Evolutionary conservation across 92 coral and sea anemone species (phyloP).

Genomic region (Zoanthus sansibaricus): DNA sequence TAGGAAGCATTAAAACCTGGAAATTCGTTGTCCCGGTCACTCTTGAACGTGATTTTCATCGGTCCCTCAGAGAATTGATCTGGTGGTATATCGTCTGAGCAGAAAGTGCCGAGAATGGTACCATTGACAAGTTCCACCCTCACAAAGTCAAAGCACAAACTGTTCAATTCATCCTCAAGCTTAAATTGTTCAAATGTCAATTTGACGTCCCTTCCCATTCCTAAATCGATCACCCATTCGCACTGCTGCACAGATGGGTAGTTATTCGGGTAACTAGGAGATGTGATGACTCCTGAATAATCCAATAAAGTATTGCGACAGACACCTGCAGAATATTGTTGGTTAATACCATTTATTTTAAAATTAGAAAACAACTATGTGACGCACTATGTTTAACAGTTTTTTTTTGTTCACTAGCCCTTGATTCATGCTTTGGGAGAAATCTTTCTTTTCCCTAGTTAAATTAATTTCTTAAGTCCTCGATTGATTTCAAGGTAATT

Average conservation of each 20-base stretch:
- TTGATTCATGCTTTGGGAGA: no score
- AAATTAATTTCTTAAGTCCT: no score
- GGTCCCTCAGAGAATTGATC: slow-evolving; percentile 69
- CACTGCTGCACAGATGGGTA: slow-evolving; percentile 64
- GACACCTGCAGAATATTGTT: slow-evolving; percentile 47
- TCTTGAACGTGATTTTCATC: slow-evolving; percentile 69
- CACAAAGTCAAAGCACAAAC: slow-evolving; percentile 72
- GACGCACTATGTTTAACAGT: no score
- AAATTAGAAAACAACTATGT: no score
- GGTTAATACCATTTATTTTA: neutral
- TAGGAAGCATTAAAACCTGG: slow-evolving; percentile 72
- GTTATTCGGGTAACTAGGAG: slow-evolving; percentile 71
- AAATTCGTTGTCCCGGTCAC: slow-evolving; percentile 77
- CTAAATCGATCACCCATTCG: slow-evolving; percentile 76
- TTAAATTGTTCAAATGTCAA: slow-evolving; percentile 67
- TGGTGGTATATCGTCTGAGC: slow-evolving; percentile 68
- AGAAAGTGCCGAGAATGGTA: slow-evolving; percentile 44
- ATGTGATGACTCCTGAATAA: slow-evolving; percentile 62
- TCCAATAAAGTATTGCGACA: slow-evolving; percentile 62
- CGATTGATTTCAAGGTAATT: no score
- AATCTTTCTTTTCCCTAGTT: no score
- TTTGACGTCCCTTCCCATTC: slow-evolving; percentile 72
- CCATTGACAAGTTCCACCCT: slow-evolving; percentile 56
- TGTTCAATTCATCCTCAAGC: slow-evolving; percentile 55
- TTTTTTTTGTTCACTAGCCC: no score